These are phyloP conservation scores for Ramazzottius varieornatus DNA, from an alignment of 2,888 invertebrate genomes.

Conservation along the genomic window DNA sequence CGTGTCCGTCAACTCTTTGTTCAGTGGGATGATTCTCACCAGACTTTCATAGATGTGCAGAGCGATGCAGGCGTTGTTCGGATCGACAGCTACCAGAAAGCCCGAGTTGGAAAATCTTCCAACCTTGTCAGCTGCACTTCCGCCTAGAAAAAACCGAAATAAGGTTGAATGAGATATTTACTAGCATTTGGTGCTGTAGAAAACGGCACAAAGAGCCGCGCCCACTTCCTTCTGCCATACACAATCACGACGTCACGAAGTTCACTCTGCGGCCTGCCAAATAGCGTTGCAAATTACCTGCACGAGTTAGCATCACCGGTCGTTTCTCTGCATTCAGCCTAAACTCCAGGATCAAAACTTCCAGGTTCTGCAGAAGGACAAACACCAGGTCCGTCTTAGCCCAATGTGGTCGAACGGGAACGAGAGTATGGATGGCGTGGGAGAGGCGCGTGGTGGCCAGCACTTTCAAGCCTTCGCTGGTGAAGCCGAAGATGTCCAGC, in stretches of 20 bases:
- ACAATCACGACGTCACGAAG: too few species aligned
- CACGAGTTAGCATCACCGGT: not conserved
- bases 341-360: not conserved
- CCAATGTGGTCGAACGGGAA: not conserved
- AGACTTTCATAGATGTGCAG: not conserved
- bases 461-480: not conserved
- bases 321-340: not conserved
- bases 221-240: too few species aligned
- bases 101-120: not conserved
- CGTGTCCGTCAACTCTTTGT: not conserved
- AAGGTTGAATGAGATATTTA: too few species aligned
- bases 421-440: not conserved
- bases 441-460: not conserved
- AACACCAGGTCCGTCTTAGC: not conserved
- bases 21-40: not conserved
- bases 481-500: not conserved
- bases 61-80: not conserved
- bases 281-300: too few species aligned
- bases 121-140: not conserved
- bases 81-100: not conserved
- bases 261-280: too few species aligned
- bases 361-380: not conserved
- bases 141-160: too few species aligned
- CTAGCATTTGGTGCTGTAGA: too few species aligned
- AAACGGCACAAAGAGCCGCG: too few species aligned